phyloP scores from a whole-genome alignment of 2,797 vertebrate genomes.

The Poecile montanus region DNA sequence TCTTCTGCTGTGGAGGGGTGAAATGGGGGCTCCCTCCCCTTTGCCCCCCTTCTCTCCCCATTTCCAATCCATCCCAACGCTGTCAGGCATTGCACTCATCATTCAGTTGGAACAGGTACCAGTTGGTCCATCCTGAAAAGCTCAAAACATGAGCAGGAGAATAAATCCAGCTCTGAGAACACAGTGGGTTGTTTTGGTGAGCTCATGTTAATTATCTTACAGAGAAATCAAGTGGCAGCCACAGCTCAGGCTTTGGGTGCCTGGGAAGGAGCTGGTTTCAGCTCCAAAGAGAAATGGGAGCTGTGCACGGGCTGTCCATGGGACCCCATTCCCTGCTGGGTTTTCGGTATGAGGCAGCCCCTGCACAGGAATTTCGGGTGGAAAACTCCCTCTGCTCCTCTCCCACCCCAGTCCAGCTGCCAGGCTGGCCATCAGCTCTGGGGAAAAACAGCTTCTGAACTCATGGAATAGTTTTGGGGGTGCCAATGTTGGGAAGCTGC shows the following conservation, averaged over 20 bases:
- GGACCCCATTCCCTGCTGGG: background rate
- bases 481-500: background rate
- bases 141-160: rapidly evolving
- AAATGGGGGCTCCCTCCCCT: background rate
- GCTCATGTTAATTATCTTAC: rapidly evolving
- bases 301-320: rapidly evolving
- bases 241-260: background rate
- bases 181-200: rapidly evolving
- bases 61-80: background rate
- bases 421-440: background rate
- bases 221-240: background rate
- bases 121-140: rapidly evolving
- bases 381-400: background rate
- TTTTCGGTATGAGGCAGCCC: rapidly evolving
- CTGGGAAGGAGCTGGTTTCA: rapidly evolving
- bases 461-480: rapidly evolving
- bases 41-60: rapidly evolving
- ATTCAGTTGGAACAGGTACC: background rate
- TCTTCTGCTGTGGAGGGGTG: background rate
- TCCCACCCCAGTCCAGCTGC: background rate
- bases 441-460: rapidly evolving
- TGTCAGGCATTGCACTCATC: rapidly evolving
- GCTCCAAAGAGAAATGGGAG: rapidly evolving
- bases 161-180: rapidly evolving
- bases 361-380: background rate